Base-by-base conservation (phyloP, 2,113 vertebrate genomes). In the Lates calcarifer region DNA sequence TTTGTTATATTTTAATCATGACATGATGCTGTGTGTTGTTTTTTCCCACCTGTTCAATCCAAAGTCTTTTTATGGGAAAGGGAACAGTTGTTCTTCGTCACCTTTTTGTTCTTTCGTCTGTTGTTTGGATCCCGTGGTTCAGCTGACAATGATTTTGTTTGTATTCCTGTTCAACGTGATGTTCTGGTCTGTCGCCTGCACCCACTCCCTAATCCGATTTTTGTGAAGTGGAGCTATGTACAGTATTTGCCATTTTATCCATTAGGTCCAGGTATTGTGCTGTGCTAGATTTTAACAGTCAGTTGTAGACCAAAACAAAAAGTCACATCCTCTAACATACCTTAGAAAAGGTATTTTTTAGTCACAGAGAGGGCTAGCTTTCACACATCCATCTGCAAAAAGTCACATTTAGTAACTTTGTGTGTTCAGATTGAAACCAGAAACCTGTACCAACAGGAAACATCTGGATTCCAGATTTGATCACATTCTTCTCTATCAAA, bases 31-130 rank as follows among this genome's bases (percentile, higher is more conserved):
- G 65, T 69, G 45, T 66, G 14, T 55, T 72, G 37, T 69, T 61
- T 24, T 12, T 24, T 53, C 33, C 49, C 26, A 26, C 71, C 29
- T 68, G 9, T 89, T 73, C 18, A 49, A 64, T 82, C 79, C 82
- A 76, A 74, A 79, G 77, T 74, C 18, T 29, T 66, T 82, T 22
- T 47, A 15, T 6, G n/a, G 53, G 20, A 68, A 47, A 64, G 17
- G 39, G 60, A 70, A 76, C 8, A 1, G 28, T 28, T 68, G 47
- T 55, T 51, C 10, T 56, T 73, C 31, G 3, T n/a, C 39, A 4
- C 29, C n/a, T 60, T 39, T 57, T 37, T 24, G 20, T 58, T 65
- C 2, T 35, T 67, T 55, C 3, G 4, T 68, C 17, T 53, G 68
- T 65, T 20, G 5, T 57, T 73, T 63, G 28, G 3, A 73, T 49